Evolutionary conservation across 2,888 invertebrate genomes (phyloP), one percentile per base, ranked within the genome.

Genomic region (Mallateleia sp.): DNA sequence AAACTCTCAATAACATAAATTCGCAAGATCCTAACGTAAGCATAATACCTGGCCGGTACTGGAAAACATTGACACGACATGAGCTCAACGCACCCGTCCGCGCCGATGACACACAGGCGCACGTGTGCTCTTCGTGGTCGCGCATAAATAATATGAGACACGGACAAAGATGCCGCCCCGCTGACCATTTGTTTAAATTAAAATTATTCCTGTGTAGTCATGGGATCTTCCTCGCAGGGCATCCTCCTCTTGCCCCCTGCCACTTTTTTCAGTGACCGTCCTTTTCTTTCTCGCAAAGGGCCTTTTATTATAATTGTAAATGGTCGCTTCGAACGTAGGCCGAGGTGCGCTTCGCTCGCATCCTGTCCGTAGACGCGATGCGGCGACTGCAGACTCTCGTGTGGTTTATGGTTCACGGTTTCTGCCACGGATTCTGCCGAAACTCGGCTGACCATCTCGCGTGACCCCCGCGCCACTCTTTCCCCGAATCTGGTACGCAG

Each of bases 131-230:
- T 83, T 91, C 91, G 94, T 93, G 92, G 93, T 94, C 92, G 91
- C 87, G 94, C 94, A 95, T 95, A 95, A 95, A 95, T 95, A 95
- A 94, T 94, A 93, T 93, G 92, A 93, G 94, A 94, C 94, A 92
- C 92, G 93, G 94, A 94, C 95, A 95, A 95, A 95, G 95, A 94
- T 93, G 94, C 95, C 95, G 95, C 94, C 93, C 94, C 92, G 92
- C 89, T 92, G 93, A 93, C 93, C 95, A 94, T 95, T 95, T 95
- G 94, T 95, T 95, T 94, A 94, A 95, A 95, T 95, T 95, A 94
- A 95, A 94, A 95, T 94, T 94, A 94, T 94, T 93, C 92, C 90
- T 89, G 86, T 88, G 89, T 88, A 89, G 89, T 82, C 87, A 81
- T 78, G 85, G 85, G 85, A 85, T 69, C 75, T 80, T 85, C 47